Base-by-base conservation (phyloP, 2,797 vertebrate genomes). In the Hoplostethus mediterraneus region DNA sequence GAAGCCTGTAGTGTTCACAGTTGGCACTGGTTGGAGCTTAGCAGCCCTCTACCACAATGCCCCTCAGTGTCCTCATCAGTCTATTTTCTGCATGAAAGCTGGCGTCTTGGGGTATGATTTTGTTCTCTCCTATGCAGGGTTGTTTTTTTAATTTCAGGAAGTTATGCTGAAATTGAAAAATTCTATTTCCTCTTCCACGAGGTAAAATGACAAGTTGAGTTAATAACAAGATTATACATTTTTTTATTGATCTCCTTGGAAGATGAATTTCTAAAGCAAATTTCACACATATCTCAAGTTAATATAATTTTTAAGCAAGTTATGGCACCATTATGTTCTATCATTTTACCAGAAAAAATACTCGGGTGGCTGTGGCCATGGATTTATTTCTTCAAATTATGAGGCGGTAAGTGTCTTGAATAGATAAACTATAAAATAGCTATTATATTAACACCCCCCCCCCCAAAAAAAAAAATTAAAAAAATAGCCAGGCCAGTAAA, bases 151-250 rank as follows among this genome's bases (percentile, higher is more conserved):
- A 28, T 45, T 48, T 1, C n/a, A 59, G 31, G 28, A 59, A 45
- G 42, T 64, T 44, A 21, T 12, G 21, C 28, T 52, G 61, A 21
- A 21, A 61, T 66, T 36, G 1, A 25, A 72, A 58, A 49, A 58
- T 42, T 30, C 10, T 11, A 14, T 59, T 33, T 79, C 63, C 58
- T 57, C 45, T 55, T 45, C 58, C 61, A 51, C 69, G 48, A 77
- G 58, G 54, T 85, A 70, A 91, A 92, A 90, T 90, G 87, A 91
- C 63, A 85, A 57, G 77, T 90, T 91, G 63, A 86, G 87, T 82
- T 81, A 86, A 89, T 90, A 91, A 87, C 91, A 91, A 92, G 88
- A 89, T 92, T 91, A 92, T 87, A 93, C 91, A 91, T 92, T 70
- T 9, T 77, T 91, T 92, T 94, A 93, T 93, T 92, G 85, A 91